Evolutionary conservation across 2,888 invertebrate species (phyloP).

Genomic region (Cheilosia scutellata): DNA sequence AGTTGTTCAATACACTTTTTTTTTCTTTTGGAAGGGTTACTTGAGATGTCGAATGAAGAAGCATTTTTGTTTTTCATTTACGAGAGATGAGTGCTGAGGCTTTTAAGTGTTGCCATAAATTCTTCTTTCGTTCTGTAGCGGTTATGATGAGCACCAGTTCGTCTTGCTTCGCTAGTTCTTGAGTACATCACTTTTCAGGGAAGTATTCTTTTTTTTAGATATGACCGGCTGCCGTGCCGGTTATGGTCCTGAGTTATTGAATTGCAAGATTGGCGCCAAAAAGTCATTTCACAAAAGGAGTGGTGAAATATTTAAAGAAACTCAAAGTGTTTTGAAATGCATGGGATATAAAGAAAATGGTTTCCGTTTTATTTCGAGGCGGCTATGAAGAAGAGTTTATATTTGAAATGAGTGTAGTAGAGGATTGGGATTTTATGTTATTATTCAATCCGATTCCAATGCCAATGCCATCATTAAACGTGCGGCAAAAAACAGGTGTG

Average conservation of each 20-base stretch:
- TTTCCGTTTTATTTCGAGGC: no score
- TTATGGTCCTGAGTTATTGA: constrained; percentile 14
- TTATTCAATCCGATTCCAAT: neutral
- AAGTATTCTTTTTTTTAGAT: constrained; percentile 16
- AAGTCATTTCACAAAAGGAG: constrained; percentile 8
- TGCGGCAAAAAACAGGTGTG: no score
- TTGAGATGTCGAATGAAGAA: constrained; percentile 16
- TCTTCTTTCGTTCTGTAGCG: constrained; percentile 55
- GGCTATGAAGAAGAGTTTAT: no score
- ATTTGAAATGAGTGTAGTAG: no score
- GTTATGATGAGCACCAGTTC: constrained; percentile 61
- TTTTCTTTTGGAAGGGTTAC: constrained; percentile 33
- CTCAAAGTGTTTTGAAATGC: constrained; percentile 23
- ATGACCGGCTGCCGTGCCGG: constrained; percentile 10
- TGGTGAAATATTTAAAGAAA: constrained; percentile 31
- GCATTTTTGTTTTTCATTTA: constrained; percentile 40
- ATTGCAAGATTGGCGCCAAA: constrained; percentile 61
- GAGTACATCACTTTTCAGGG: constrained; percentile 25
- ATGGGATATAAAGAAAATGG: constrained; percentile 13
- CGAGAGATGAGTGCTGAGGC: constrained; percentile 51
- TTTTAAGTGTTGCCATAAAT: constrained; percentile 72
- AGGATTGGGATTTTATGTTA: no score
- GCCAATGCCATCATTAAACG: no score
- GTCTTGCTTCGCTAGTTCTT: constrained; percentile 32
- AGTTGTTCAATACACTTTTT: constrained; percentile 46